phyloP scores from a whole-genome alignment of 1,140 invertebrate genomes.

The Anagrus nilaparvatae region DNA sequence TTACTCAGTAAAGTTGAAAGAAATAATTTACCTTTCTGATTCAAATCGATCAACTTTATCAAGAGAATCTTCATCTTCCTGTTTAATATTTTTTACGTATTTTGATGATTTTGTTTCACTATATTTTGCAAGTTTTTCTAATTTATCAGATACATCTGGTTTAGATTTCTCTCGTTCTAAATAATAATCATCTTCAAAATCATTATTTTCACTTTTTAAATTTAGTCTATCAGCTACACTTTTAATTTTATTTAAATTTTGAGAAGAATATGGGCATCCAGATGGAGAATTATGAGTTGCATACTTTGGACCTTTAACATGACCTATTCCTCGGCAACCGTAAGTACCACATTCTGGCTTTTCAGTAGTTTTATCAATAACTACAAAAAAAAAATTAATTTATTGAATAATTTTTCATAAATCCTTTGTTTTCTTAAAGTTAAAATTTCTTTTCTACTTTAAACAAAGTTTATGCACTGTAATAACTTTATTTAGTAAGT shows the following conservation, averaged over 20 bases:
- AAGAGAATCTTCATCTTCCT: constrained; percentile 33
- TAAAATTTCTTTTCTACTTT: too few species aligned
- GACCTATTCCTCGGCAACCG: constrained; percentile 71
- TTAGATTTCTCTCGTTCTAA: constrained; percentile 30
- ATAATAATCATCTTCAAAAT: constrained; percentile 32
- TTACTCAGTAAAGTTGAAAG: not conserved
- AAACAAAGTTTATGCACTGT: too few species aligned
- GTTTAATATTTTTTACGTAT: constrained; percentile 29
- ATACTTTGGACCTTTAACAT: constrained; percentile 63
- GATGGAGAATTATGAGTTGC: constrained; percentile 64
- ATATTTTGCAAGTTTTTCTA: constrained; percentile 22
- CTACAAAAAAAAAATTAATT: too few species aligned
- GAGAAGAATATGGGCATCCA: constrained; percentile 74
- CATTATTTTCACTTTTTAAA: constrained; percentile 29
- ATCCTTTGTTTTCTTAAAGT: too few species aligned
- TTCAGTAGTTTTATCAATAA: constrained; percentile 49
- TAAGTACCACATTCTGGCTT: constrained; percentile 57
- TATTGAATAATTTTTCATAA: too few species aligned
- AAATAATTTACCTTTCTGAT: constrained; percentile 28
- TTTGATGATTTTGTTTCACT: constrained; percentile 28
- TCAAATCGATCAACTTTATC: constrained; percentile 30
- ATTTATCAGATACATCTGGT: constrained; percentile 26
- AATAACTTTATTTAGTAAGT: too few species aligned
- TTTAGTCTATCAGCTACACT: constrained; percentile 46
- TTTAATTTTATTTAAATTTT: constrained; percentile 55